phyloP scores from a whole-genome alignment of 2,113 vertebrate genomes.

The Casuarius casuarius region DNA sequence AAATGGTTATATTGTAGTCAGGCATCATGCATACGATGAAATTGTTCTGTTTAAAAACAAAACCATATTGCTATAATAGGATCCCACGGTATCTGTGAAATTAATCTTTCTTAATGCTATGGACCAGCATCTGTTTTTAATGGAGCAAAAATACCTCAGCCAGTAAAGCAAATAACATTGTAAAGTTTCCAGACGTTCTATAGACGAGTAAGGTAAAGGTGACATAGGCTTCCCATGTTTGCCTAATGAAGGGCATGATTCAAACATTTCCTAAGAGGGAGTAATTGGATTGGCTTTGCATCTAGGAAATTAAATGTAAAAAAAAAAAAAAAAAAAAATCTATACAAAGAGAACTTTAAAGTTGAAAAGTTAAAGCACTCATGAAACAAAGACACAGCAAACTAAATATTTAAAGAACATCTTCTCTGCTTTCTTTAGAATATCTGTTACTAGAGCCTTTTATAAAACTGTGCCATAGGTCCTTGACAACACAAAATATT shows the following conservation, averaged over 20 bases:
- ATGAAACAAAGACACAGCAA: not conserved
- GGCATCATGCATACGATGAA: not conserved
- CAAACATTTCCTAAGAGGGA: conserved; percentile 2
- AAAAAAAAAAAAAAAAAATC: not conserved
- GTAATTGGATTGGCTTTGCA: not conserved
- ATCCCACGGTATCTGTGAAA: conserved; percentile 52
- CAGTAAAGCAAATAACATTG: conserved; percentile 14
- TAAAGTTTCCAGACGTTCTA: conserved; percentile 29
- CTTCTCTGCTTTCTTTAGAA: not conserved
- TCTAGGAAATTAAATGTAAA: not conserved
- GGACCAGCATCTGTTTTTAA: conserved; percentile 50
- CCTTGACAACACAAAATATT: not conserved
- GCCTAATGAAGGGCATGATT: not conserved
- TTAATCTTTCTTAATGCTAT: conserved; percentile 54
- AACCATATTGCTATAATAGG: conserved; percentile 55
- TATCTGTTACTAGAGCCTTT: not conserved
- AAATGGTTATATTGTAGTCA: conserved; percentile 44
- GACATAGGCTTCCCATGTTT: not conserved
- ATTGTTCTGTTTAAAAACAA: conserved; percentile 50
- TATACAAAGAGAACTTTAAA: not conserved
- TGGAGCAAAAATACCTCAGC: conserved; percentile 42
- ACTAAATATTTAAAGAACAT: not conserved
- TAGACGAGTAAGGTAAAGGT: conserved; percentile 37
- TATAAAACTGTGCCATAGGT: not conserved
- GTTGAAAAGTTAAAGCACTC: not conserved